A percentile compares a stretch with the other conserved stretches of the same genome.
Conservation (phyloP, 2,797 vertebrate genomes). For the Lemur catta region DNA sequence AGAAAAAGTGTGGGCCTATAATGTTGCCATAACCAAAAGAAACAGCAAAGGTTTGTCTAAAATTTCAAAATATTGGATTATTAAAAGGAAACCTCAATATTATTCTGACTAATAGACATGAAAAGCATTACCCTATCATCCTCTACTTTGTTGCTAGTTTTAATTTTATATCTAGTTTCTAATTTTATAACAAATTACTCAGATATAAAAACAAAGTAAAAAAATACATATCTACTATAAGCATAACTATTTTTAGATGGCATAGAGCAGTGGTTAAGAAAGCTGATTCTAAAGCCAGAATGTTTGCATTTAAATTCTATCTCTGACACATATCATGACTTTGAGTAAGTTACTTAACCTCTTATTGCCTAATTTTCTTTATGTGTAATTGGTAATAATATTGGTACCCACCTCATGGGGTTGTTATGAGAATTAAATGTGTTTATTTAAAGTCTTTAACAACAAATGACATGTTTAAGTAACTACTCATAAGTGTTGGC, state of each 20-base stretch:
- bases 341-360: not conserved
- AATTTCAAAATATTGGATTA: constrained; percentile 7
- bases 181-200: not conserved
- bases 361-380: not conserved
- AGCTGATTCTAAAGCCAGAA: not conserved
- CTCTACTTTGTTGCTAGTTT: not conserved
- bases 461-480: not conserved
- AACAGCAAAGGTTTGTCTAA: not conserved
- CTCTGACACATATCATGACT: not conserved
- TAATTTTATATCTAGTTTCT: not conserved
- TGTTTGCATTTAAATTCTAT: not conserved
- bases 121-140: not conserved
- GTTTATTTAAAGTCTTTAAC: constrained; percentile 28
- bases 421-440: constrained; percentile 9
- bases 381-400: not conserved
- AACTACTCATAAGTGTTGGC: not conserved
- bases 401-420: not conserved
- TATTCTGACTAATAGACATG: not conserved
- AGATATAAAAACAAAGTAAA: not conserved
- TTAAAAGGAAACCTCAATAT: not conserved
- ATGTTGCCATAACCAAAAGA: not conserved
- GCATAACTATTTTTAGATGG: not conserved
- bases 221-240: not conserved
- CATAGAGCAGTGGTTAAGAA: not conserved
- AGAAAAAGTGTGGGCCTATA: not conserved